Conservation (phyloP, 2,888 invertebrate genomes). For the Dryomyza anilis region DNA sequence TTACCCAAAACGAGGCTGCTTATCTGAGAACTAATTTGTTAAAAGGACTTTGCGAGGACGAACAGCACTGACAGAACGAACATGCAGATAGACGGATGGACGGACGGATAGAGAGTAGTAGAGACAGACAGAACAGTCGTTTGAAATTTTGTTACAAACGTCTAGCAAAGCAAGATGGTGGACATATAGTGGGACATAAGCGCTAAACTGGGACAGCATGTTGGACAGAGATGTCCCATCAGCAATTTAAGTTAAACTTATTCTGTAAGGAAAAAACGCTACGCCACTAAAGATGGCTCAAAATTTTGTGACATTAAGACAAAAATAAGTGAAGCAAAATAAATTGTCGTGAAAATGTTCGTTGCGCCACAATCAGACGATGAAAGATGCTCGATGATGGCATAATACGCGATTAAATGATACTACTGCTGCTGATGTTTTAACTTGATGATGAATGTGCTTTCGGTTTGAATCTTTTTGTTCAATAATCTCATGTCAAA, state of each 20-base stretch:
- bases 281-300: slow-evolving; percentile 16
- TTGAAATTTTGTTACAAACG: background rate
- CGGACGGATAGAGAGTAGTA: too few species aligned
- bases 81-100: too few species aligned
- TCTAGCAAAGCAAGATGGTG: too few species aligned
- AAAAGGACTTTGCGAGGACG: slow-evolving; percentile 40
- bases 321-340: slow-evolving; percentile 25
- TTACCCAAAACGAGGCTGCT: slow-evolving; percentile 30
- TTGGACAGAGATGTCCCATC: background rate
- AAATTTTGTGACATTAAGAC: slow-evolving; percentile 19
- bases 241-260: background rate
- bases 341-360: slow-evolving; percentile 25
- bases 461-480: too few species aligned
- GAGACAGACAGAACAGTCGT: background rate
- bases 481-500: too few species aligned
- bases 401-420: background rate
- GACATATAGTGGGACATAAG: background rate
- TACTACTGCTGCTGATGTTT: too few species aligned
- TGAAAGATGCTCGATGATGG: too few species aligned
- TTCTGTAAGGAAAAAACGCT: background rate
- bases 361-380: too few species aligned
- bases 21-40: slow-evolving; percentile 52
- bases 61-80: too few species aligned
- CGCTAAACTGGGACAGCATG: background rate
- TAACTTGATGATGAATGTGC: slow-evolving; percentile 1